Base-by-base conservation (phyloP, 2,888 invertebrate genomes). In the Anarsia innoxiella region DNA sequence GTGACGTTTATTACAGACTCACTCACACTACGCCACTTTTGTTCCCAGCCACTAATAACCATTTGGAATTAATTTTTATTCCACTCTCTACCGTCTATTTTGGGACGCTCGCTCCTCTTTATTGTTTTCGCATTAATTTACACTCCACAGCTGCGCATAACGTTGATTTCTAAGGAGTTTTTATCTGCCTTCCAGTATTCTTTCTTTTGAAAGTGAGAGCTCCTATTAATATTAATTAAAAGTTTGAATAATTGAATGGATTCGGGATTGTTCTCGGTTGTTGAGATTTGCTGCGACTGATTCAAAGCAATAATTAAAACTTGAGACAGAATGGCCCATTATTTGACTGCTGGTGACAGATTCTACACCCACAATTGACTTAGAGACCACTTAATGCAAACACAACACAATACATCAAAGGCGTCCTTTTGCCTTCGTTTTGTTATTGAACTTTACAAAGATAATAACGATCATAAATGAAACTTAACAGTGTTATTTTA, bases 181-280 rank as follows among this genome's bases (percentile, higher is more conserved):
- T 83, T 82, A 75, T 82, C 79, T 66, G 66, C 66, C 63, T 66
- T 13, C 63, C 66, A 63, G 74, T 73, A 71, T 80, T 79, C 74
- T 79, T 83, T 80, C 80, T 76, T 82, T 79, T 70, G 72, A 72
- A 76, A 80, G 67, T 74, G 74, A 75, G 76, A 73, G 73, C 69
- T 71, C 67, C 80, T 84, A 83, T 82, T 84, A 82, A 84, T 84
- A 83, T 84, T 84, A 83, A 84, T 83, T 83, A 83, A 83, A 84
- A 83, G 75, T 83, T 83, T 80, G 76, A 79, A 82, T 82, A 80
- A 83, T 77, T 82, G 77, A 80, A 82, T 76, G 71, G 69, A 74
- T 77, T 74, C 61, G 59, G 74, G 72, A 80, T 80, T 78, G 76
- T 82, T 71, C 71, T 51, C 55, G 70, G 76, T 75, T 76, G 75